Evolutionary conservation across 2,888 invertebrate genomes (phyloP).

Genomic region (Deilephila porcellus): DNA sequence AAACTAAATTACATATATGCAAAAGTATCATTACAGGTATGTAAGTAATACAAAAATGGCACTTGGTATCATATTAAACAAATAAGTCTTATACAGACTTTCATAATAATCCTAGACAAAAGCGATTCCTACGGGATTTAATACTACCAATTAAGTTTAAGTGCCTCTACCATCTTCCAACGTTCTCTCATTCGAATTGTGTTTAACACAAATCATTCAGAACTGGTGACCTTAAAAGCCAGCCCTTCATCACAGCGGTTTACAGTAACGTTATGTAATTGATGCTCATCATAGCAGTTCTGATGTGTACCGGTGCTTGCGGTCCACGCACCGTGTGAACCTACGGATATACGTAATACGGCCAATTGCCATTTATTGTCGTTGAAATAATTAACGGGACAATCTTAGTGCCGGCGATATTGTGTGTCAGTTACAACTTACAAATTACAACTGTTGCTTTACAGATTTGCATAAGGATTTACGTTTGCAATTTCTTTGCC

Average conservation of each 20-base stretch:
- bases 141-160: no score
- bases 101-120: no score
- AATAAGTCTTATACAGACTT: no score
- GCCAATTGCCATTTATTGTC: slow-evolving; percentile 25
- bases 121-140: no score
- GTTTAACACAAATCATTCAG: background rate
- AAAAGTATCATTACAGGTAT: no score
- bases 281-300: slow-evolving; percentile 24
- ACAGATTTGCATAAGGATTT: background rate
- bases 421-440: background rate
- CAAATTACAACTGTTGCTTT: slow-evolving; percentile 4
- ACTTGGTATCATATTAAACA: no score
- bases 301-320: slow-evolving; percentile 33
- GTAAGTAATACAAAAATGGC: no score
- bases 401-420: background rate
- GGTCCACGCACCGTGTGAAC: slow-evolving; percentile 34
- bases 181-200: no score
- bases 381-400: slow-evolving; percentile 25
- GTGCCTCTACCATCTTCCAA: no score
- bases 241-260: slow-evolving; percentile 7
- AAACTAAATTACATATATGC: no score
- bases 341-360: slow-evolving; percentile 20
- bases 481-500: background rate
- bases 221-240: slow-evolving; percentile 8
- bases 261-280: slow-evolving; percentile 24